Percentiles rank a stretch among this genome's conserved stretches.
These are phyloP conservation scores for Poecile atricapillus DNA, from an alignment of 2,113 vertebrate species.

Conservation along the genomic window DNA sequence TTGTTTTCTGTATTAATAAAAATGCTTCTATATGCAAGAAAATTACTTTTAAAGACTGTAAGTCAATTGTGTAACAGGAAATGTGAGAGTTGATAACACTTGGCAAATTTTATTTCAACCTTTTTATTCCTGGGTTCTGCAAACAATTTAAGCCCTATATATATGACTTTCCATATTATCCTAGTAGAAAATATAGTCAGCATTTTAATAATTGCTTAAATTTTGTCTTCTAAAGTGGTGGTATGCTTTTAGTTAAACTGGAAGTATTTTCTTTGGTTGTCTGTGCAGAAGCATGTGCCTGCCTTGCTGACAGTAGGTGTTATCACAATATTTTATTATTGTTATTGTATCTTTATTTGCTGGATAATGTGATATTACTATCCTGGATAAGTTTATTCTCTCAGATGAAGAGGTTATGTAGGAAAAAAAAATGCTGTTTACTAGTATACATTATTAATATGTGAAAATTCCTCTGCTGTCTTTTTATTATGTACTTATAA, in stretches of 20 bases:
- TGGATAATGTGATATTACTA: neutral
- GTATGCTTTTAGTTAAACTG: neutral
- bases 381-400: neutral
- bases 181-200: neutral
- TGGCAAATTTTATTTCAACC: neutral
- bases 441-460: neutral
- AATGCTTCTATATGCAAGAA: neutral
- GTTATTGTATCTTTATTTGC: neutral
- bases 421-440: neutral
- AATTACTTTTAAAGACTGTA: neutral
- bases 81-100: neutral
- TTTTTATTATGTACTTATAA: neutral
- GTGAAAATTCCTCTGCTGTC: neutral
- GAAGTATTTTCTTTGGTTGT: neutral
- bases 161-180: neutral
- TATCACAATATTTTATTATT: neutral
- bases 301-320: neutral
- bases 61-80: neutral
- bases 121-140: neutral
- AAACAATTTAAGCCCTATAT: neutral
- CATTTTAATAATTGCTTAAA: neutral
- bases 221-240: neutral
- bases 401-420: neutral
- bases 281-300: neutral
- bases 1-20: neutral